These are phyloP conservation scores for Sus cebifrons DNA, from an alignment of 2,797 vertebrate species.

Conservation along the genomic window DNA sequence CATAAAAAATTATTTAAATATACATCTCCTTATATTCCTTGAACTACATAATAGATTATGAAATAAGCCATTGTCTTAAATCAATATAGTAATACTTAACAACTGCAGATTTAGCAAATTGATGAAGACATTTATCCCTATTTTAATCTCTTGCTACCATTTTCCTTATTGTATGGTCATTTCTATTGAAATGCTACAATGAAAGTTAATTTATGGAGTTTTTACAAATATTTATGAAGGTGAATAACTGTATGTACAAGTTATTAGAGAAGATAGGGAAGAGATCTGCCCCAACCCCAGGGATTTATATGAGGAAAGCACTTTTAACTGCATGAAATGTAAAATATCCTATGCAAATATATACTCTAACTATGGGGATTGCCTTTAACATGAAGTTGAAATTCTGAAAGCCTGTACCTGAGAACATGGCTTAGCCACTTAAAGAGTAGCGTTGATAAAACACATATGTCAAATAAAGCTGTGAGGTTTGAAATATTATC, in stretches of 20 bases:
- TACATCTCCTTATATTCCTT: not conserved
- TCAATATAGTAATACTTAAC: not conserved
- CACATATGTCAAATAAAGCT: slow-evolving; percentile 56
- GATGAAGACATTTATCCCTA: not conserved
- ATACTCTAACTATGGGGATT: not conserved
- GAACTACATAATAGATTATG: not conserved
- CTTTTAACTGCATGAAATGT: not conserved
- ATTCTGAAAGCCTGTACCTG: not conserved
- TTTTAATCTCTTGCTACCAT: not conserved
- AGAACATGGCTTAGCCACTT: not conserved
- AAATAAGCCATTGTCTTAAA: not conserved
- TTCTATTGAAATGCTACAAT: not conserved
- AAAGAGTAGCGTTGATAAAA: slow-evolving; percentile 2
- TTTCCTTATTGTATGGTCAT: not conserved
- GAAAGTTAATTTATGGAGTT: not conserved
- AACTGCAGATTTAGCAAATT: not conserved
- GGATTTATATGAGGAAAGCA: not conserved
- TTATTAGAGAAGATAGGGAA: not conserved
- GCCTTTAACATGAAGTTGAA: slow-evolving; percentile 49
- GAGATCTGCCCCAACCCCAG: not conserved
- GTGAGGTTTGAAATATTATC: slow-evolving; percentile 32
- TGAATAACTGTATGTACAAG: not conserved
- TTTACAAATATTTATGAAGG: not conserved
- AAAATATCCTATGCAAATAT: not conserved
- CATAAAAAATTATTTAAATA: slow-evolving; percentile 2